Base-by-base conservation (phyloP, 2,888 invertebrate species). In the Sclerodermus sp. region DNA sequence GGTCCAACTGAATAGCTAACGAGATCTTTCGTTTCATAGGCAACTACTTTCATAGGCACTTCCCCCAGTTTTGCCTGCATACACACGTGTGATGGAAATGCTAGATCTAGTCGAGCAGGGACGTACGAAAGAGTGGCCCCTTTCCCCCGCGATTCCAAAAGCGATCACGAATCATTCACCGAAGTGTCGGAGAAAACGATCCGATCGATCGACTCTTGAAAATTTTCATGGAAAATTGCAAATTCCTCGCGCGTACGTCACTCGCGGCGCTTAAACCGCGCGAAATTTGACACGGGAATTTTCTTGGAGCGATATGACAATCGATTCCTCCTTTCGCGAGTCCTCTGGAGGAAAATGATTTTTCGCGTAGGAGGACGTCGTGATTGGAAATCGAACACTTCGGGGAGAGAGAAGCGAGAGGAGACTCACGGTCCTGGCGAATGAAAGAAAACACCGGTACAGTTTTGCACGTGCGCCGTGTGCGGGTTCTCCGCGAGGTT, bases 1-100 rank as follows among this genome's bases (percentile, higher is more conserved):
- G 53, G 55, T 55, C 49, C 49, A 49, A 57, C 47, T 60, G 67
- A 66, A 71, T 68, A 63, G 65, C 52, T 67, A 71, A 69, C 66
- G 58, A 67, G 62, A 63, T 64, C 64, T 63, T 64, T 57, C 58
- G 63, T 70, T 64, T 66, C 65, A 57, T 56, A 57, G 62, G 63
- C 52, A 64, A 59, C 47, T 54, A 52, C 53, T 47, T 45, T 4
- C 14, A 14, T 53, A 47, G 53, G 54, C 54, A 42, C 38, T 51
- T 46, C 40, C 44, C 47, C 45, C 53, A 30, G 37, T 50, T 46
- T 50, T 43, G 39, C 50, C 45, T 45, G 50, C 40, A 37, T 45
- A 29, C 14, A 15, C 41, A 34, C 3, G 8, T 23, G 23, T 23
- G n/a, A 18, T 18, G 34, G 23, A 41, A 41, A 41, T 32, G 14